These are phyloP conservation scores for Rotaria socialis DNA, from an alignment of 2,888 invertebrate species.

Conservation along the genomic window DNA sequence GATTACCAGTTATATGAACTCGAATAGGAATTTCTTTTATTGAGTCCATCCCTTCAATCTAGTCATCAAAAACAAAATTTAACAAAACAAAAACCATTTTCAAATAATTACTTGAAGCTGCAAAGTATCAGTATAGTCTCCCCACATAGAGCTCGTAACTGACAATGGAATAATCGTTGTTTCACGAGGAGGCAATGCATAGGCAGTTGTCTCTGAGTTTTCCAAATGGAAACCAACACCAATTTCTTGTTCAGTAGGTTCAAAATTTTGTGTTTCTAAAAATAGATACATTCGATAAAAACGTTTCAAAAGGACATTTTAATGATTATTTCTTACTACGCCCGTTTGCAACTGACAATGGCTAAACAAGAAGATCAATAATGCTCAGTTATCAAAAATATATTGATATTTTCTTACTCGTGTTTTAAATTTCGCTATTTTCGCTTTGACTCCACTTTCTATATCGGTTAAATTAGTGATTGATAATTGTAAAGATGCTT, in stretches of 20 bases:
- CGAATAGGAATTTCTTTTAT: constrained; percentile 3
- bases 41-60: background rate
- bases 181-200: background rate
- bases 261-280: background rate
- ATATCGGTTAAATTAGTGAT: background rate
- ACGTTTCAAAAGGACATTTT: background rate
- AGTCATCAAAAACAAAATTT: background rate
- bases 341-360: background rate
- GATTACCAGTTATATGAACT: background rate
- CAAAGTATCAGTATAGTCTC: background rate
- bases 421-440: constrained; percentile 11
- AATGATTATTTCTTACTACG: background rate
- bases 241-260: background rate
- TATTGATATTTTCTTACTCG: background rate
- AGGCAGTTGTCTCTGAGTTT: background rate
- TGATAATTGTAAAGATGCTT: background rate
- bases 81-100: background rate
- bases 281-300: too few species aligned
- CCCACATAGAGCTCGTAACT: background rate
- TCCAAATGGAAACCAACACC: constrained; percentile 3
- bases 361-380: background rate
- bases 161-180: background rate
- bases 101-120: background rate
- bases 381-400: background rate
- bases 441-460: background rate